A percentile compares a stretch with the other conserved stretches of the same genome.
Conservation (phyloP, 2,888 invertebrate species). For the Isotomurus palustris region DNA sequence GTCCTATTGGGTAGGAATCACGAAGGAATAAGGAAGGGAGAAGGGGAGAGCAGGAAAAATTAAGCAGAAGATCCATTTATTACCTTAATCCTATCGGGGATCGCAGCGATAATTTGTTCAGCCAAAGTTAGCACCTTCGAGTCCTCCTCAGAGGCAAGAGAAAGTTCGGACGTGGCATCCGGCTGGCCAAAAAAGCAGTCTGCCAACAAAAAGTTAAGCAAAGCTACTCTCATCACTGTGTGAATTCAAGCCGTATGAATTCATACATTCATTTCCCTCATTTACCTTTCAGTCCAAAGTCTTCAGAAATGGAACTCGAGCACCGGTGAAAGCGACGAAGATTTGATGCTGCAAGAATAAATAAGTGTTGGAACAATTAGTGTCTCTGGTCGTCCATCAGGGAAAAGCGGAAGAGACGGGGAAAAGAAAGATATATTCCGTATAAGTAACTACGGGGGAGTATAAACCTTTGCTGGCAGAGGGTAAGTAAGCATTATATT, state of each 20-base stretch:
- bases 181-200: slow-evolving; percentile 46
- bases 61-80: slow-evolving; percentile 22
- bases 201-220: slow-evolving; percentile 18
- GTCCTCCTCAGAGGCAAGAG: slow-evolving; percentile 75
- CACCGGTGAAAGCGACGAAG: slow-evolving; percentile 39
- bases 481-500: no score
- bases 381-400: not conserved
- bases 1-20: no score
- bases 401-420: no score
- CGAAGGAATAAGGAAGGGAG: no score
- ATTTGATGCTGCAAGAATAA: slow-evolving; percentile 26
- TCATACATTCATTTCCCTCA: not conserved
- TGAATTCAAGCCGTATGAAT: no score
- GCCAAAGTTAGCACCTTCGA: slow-evolving; percentile 87
- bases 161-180: slow-evolving; percentile 41
- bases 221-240: no score
- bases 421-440: no score
- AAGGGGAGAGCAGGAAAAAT: not conserved
- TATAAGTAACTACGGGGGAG: no score
- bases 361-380: slow-evolving; percentile 2
- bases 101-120: slow-evolving; percentile 96
- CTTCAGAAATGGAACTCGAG: slow-evolving; percentile 39
- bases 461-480: no score
- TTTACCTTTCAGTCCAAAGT: slow-evolving; percentile 46
- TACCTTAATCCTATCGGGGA: slow-evolving; percentile 95